Conservation (phyloP, 2,113 vertebrate species). For the Setophaga coronata region DNA sequence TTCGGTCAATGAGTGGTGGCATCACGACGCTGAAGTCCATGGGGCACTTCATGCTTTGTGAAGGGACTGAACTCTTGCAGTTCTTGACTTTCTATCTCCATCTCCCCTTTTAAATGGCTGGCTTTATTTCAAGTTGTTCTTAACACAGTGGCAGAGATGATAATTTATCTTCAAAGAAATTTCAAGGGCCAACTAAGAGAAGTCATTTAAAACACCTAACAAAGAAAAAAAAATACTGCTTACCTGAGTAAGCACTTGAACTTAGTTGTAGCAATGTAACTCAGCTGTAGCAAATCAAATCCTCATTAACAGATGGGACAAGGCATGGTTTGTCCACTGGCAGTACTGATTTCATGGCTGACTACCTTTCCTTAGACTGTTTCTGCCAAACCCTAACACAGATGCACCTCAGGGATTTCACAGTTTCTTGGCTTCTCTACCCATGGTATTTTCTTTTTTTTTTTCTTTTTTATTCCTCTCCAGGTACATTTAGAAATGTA, state of each 20-base stretch:
- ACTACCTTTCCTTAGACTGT: not conserved
- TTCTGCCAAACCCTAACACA: not conserved
- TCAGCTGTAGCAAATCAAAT: not conserved
- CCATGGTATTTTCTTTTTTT: not conserved
- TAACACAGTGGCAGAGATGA: not conserved
- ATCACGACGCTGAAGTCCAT: not conserved
- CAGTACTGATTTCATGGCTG: not conserved
- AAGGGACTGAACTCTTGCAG: not conserved
- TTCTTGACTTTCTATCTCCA: not conserved
- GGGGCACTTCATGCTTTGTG: not conserved
- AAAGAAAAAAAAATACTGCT: not conserved
- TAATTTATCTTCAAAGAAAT: not conserved
- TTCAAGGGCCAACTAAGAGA: not conserved
- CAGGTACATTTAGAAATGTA: not conserved
- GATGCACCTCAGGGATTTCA: not conserved
- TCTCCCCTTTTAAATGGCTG: not conserved
- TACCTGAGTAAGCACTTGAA: not conserved
- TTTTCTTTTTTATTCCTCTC: not conserved
- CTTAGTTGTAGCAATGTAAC: not conserved
- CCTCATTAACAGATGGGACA: not conserved
- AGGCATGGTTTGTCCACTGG: not conserved
- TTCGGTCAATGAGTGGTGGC: not conserved
- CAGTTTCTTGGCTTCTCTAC: conserved; percentile 17
- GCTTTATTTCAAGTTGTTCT: not conserved
- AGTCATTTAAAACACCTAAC: not conserved